Conservation (phyloP, 2,888 invertebrate genomes). For the Pammene aurita region DNA sequence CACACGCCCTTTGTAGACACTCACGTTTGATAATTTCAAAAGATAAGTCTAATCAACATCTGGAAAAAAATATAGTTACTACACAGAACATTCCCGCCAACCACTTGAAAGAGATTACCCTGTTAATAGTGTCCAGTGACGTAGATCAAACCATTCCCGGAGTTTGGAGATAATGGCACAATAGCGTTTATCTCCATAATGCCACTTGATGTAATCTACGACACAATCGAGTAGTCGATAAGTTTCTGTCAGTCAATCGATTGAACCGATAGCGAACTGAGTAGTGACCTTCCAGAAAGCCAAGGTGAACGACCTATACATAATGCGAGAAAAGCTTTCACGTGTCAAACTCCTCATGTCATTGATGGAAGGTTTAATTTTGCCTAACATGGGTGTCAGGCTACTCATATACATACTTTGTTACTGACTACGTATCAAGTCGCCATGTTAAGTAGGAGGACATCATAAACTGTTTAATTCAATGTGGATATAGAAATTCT, state of each 20-base stretch:
- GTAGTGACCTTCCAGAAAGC: conserved; percentile 42
- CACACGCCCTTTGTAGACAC: neutral
- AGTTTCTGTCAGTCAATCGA: conserved; percentile 40
- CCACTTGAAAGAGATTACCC: conserved; percentile 6
- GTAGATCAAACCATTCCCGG: conserved; percentile 5
- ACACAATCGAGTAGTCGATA: conserved; percentile 41
- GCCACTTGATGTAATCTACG: conserved; percentile 38
- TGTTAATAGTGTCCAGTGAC: conserved; percentile 13
- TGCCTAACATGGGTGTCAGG: neutral
- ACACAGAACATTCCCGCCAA: conserved; percentile 1
- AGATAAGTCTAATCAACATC: conserved; percentile 13
- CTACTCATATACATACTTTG: neutral
- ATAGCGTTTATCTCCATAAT: conserved; percentile 34
- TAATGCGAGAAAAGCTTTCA: neutral
- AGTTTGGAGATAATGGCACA: conserved; percentile 16
- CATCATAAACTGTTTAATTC: conserved; percentile 23
- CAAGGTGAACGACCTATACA: conserved; percentile 43
- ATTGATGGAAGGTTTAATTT: conserved; percentile 7
- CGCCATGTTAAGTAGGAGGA: conserved; percentile 28
- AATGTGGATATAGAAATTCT: conserved; percentile 30
- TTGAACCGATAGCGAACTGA: conserved; percentile 16
- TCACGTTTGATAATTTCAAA: neutral
- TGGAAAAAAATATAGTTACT: conserved; percentile 5
- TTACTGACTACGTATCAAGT: conserved; percentile 11
- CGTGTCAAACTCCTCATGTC: conserved; percentile 1